phyloP scores from a whole-genome alignment of 2,888 invertebrate species.

The Scotopteryx bipunctaria region DNA sequence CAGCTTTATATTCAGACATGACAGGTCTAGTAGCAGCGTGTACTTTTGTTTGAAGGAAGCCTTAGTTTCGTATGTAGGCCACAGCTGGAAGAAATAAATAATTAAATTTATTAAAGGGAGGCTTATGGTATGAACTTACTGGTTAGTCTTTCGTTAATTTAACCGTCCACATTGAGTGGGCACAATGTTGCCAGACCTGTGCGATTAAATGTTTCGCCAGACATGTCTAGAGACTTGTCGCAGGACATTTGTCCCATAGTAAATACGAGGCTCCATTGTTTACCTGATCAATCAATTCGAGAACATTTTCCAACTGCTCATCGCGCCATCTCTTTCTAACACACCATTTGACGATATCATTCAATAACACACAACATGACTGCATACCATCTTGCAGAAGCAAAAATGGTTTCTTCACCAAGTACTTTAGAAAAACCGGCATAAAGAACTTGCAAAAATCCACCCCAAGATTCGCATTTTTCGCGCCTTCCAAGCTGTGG shows the following conservation, averaged over 20 bases:
- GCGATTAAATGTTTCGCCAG: too few species aligned
- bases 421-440: slow-evolving; percentile 38
- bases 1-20: slow-evolving; percentile 35
- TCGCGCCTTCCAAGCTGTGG: slow-evolving; percentile 16
- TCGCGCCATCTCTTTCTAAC: slow-evolving; percentile 41
- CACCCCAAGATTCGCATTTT: slow-evolving; percentile 37
- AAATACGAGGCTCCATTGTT: slow-evolving; percentile 30
- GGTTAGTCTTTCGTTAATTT: too few species aligned
- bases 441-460: slow-evolving; percentile 45
- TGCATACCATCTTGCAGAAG: slow-evolving; percentile 40
- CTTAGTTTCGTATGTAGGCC: slow-evolving; percentile 34
- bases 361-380: slow-evolving; percentile 40
- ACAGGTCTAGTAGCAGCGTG: slow-evolving; percentile 41
- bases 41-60: slow-evolving; percentile 45
- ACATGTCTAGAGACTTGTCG: too few species aligned
- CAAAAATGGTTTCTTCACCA: slow-evolving; percentile 42
- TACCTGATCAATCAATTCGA: slow-evolving; percentile 54
- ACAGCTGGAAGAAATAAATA: slow-evolving; percentile 21
- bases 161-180: too few species aligned
- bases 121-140: too few species aligned
- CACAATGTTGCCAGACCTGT: too few species aligned
- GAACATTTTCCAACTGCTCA: slow-evolving; percentile 33
- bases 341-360: slow-evolving; percentile 46
- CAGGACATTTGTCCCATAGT: too few species aligned
- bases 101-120: too few species aligned